These are phyloP conservation scores for Euphonia xanthogaster DNA, from an alignment of 2,797 vertebrate genomes.

Conservation along the genomic window DNA sequence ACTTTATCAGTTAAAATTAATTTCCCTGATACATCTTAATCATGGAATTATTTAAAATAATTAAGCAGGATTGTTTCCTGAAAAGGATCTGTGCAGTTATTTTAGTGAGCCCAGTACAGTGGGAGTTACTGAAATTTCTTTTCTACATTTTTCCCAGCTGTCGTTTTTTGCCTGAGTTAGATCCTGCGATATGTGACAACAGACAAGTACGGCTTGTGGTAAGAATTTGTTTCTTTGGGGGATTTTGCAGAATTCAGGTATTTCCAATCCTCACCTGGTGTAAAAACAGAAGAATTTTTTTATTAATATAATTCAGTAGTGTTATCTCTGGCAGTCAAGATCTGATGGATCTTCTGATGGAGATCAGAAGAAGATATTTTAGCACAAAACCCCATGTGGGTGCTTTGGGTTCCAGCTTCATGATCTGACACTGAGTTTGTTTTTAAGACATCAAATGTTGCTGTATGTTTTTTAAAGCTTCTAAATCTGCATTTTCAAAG, in stretches of 20 bases:
- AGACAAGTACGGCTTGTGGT: constrained; percentile 89
- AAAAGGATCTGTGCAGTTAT: background rate
- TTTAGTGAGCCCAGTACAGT: background rate
- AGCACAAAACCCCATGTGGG: background rate
- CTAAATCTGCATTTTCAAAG: background rate
- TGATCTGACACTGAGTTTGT: background rate
- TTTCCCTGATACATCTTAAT: background rate
- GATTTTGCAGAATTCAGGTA: background rate
- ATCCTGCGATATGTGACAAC: constrained; percentile 78
- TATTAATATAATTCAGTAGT: background rate
- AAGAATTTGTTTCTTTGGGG: constrained; percentile 71
- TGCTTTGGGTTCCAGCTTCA: background rate
- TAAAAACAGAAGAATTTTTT: background rate
- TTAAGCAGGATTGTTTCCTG: background rate
- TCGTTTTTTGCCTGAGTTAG: constrained; percentile 86
- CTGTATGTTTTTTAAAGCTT: background rate
- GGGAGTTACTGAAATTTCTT: background rate
- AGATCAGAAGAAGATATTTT: background rate
- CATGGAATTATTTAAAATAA: background rate
- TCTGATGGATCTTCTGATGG: background rate
- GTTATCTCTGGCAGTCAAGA: background rate
- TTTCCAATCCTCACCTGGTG: background rate
- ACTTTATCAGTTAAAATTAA: background rate
- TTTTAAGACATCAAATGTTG: background rate
- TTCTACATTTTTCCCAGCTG: constrained; percentile 59